Evolutionary conservation across 30 jellyfish, hydroid and myxozoan species (phyloP).

Genomic region (Morbakka virulenta): DNA sequence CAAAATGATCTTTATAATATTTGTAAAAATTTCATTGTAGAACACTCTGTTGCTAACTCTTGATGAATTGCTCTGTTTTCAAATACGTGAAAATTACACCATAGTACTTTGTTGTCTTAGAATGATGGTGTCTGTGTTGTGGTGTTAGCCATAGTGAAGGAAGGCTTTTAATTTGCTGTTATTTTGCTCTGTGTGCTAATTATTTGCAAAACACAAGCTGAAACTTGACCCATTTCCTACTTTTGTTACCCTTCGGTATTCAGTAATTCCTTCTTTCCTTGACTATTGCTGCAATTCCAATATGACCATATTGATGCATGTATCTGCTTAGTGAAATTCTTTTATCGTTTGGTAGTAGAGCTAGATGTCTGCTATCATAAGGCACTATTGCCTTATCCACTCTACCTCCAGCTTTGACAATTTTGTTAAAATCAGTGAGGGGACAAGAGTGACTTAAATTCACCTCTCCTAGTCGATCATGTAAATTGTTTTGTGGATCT

Average conservation of each 20-base stretch:
- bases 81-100: no score
- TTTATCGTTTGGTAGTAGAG: conserved; percentile 44
- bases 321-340: conserved; percentile 46
- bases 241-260: not conserved
- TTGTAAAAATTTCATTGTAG: no score
- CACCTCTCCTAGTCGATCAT: conserved; percentile 23
- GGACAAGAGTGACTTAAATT: conserved; percentile 53
- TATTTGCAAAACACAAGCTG: not conserved
- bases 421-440: conserved; percentile 32
- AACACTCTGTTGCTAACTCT: no score
- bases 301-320: conserved; percentile 39
- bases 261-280: no score
- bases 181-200: not conserved
- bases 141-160: not conserved
- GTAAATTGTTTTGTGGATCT: conserved; percentile 51
- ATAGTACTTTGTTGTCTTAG: no score
- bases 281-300: conserved; percentile 58
- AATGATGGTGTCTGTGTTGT: no score
- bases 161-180: not conserved
- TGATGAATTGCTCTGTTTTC: no score
- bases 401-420: conserved; percentile 65
- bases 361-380: conserved; percentile 49
- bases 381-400: conserved; percentile 29
- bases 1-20: no score
- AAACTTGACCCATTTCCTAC: no score